A percentile compares a stretch with the other conserved stretches of the same genome.
Conservation (phyloP, 2,888 invertebrate genomes). For the Andrena bucephala region DNA sequence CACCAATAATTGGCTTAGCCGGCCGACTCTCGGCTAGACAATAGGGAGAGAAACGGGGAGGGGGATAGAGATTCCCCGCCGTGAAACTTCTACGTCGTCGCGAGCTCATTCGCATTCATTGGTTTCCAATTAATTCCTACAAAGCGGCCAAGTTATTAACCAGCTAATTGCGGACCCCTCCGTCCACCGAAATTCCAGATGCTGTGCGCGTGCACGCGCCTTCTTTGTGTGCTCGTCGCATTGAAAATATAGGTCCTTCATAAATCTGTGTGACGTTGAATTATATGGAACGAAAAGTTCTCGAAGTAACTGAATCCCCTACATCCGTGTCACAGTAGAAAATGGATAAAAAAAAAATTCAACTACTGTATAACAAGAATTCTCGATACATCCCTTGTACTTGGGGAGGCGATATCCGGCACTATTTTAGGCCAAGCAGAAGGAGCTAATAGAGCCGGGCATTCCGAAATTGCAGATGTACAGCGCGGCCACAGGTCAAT, state of each 20-base stretch:
- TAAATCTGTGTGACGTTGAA: constrained; percentile 31
- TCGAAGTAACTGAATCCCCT: constrained; percentile 23
- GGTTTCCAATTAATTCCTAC: constrained; percentile 82
- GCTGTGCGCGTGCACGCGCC: constrained; percentile 6
- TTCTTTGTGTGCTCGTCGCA: constrained; percentile 3
- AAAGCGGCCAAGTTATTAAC: constrained; percentile 80
- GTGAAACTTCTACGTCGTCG: constrained; percentile 73
- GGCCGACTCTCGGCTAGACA: constrained; percentile 73
- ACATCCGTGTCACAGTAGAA: background rate
- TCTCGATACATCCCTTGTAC: too few species aligned
- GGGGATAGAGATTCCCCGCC: constrained; percentile 58
- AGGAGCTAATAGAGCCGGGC: background rate
- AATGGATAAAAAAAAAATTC: too few species aligned
- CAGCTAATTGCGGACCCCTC: constrained; percentile 77
- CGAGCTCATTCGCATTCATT: constrained; percentile 82
- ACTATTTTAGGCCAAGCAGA: background rate
- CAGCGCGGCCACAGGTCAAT: background rate
- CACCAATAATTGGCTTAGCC: constrained; percentile 81
- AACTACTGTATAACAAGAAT: too few species aligned
- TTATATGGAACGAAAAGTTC: constrained; percentile 55
- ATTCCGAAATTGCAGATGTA: background rate
- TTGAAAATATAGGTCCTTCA: constrained; percentile 43
- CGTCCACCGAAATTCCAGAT: constrained; percentile 37
- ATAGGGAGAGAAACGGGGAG: constrained; percentile 62
- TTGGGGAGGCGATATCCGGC: background rate